Conservation (phyloP, 2,797 vertebrate genomes). For the Halcyon badia region DNA sequence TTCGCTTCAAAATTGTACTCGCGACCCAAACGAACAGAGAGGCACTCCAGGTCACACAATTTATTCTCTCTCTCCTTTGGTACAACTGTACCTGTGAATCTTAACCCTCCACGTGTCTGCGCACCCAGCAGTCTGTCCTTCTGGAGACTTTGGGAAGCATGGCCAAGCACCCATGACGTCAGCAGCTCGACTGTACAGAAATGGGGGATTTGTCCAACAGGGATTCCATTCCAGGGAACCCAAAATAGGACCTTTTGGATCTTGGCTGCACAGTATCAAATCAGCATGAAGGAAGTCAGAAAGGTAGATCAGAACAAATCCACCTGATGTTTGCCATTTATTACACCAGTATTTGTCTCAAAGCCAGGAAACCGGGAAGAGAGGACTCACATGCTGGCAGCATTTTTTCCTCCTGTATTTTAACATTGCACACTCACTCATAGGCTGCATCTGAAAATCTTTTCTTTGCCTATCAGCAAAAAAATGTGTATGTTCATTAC, state of each 20-base stretch:
- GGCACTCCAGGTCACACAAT: background rate
- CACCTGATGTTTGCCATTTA: background rate
- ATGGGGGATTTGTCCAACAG: background rate
- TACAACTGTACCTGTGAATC: background rate
- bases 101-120: background rate
- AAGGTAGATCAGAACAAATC: background rate
- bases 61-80: background rate
- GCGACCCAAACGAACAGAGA: background rate
- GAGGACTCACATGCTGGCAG: background rate
- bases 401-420: background rate
- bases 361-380: background rate
- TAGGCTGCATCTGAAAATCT: background rate
- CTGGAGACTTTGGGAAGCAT: background rate
- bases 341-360: accelerated
- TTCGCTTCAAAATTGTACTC: background rate
- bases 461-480: background rate
- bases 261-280: background rate
- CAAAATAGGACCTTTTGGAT: background rate
- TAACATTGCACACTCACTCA: background rate
- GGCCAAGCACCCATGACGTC: background rate
- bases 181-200: background rate
- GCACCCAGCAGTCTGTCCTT: background rate
- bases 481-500: background rate
- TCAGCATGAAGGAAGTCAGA: background rate
- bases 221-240: background rate